Base-by-base conservation (phyloP, 64 coral and sea anemone genomes). In the Hydrozoanthus tunicans region DNA sequence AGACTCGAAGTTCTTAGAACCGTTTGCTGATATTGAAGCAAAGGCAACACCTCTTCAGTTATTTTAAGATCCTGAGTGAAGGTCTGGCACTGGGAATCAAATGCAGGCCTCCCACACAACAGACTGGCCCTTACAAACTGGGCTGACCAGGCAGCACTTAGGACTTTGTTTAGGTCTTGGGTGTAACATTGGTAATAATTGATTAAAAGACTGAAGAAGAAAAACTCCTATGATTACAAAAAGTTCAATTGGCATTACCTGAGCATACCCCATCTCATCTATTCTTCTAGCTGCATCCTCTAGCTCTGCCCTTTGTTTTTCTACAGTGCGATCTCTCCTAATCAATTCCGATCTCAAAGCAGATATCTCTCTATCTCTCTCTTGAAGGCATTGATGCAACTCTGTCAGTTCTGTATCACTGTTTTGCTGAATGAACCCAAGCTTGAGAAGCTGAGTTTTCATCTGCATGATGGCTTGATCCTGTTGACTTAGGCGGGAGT, bases 401-500 rank as follows among this genome's bases (percentile, higher is more conserved):
- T 96, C 94, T 9, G 68, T 59, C 54, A 94, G 75, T 80, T 99
- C 94, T 66, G 92, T 90, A 78, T 92, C 77, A 11, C 86, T 77
- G 15, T 93, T 82, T 55, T 99, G 92, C 64, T 99, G 97, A 5
- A 82, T 51, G 79, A 99, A 99, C 59, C 81, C 84, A 3, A 89
- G 91, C 86, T 99, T 99, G 26, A 99, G 73, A 9, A 95, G 76
- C 58, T 96, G 94, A 20, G 97, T 93, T 53, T 99, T 95, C 26
- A 99, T 86, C 59, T 99, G 94, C 97, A 99, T 99, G 43, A 99
- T 99, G 11, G 75, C 81, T 64, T 96, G 94, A 75, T 99, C 97
- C 52, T 99, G 97, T 58, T 92, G 94, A 24, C 90, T 86, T 65
- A 99, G 80, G 53, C 97, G 90, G 5, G 92, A 96, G 25, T 85